Conservation (phyloP, 1,140 invertebrate genomes). For the Sarcophaga peregrina region DNA sequence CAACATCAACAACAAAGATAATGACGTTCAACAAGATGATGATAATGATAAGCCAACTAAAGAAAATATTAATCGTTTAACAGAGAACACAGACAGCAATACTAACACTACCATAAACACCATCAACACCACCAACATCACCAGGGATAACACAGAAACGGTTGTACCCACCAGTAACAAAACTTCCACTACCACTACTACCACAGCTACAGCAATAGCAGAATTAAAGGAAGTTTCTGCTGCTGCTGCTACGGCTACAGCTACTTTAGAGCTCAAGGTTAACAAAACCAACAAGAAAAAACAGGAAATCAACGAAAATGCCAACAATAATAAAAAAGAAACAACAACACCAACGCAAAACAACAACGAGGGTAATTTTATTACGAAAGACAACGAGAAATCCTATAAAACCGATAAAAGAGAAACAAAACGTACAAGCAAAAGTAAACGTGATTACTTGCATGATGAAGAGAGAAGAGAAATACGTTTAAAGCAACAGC, state of each 20-base stretch:
- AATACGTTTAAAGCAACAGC: background rate
- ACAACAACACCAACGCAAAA: background rate
- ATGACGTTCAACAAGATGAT: background rate
- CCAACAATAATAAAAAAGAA: slow-evolving; percentile 32
- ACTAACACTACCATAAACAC: background rate
- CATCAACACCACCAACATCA: slow-evolving; percentile 23
- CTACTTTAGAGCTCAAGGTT: slow-evolving; percentile 33
- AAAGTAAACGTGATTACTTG: slow-evolving; percentile 12
- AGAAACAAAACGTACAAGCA: background rate
- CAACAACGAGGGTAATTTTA: background rate
- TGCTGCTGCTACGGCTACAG: background rate
- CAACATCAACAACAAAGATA: slow-evolving; percentile 25
- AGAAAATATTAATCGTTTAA: background rate
- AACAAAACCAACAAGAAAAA: slow-evolving; percentile 41
- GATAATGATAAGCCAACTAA: background rate
- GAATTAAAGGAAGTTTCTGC: background rate
- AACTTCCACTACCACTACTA: background rate
- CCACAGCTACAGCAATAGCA: slow-evolving; percentile 21
- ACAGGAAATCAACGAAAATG: slow-evolving; percentile 31
- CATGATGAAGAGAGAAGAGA: slow-evolving; percentile 28
- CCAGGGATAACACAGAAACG: slow-evolving; percentile 4
- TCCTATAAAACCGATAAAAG: background rate
- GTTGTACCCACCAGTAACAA: slow-evolving; percentile 1
- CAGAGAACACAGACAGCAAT: background rate
- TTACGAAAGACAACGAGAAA: slow-evolving; percentile 18